Conservation (phyloP, 2,888 invertebrate genomes). For the Clitarchus hookeri region DNA sequence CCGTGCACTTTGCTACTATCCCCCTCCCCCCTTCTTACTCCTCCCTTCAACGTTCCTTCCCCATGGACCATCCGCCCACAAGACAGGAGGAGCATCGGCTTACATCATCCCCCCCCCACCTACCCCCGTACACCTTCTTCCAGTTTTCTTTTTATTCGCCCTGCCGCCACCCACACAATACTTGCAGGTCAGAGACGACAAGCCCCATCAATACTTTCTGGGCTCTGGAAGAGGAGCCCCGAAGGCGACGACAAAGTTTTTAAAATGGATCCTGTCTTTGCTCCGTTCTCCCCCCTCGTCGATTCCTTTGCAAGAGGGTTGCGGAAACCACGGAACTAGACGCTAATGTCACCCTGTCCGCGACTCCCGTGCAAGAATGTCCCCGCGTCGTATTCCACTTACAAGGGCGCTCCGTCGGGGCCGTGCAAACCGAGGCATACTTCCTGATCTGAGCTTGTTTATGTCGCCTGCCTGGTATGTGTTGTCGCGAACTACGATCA, state of each 20-base stretch:
- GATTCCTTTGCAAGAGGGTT: too few relatives aligned
- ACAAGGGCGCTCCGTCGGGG: too few relatives aligned
- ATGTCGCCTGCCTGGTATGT: too few relatives aligned
- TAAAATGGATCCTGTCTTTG: background rate
- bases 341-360: too few relatives aligned
- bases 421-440: too few relatives aligned
- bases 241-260: background rate
- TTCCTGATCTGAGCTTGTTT: too few relatives aligned
- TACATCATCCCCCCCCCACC: background rate
- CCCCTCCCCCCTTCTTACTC: background rate
- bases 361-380: too few relatives aligned
- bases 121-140: too few relatives aligned
- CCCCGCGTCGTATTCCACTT: too few relatives aligned
- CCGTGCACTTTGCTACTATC: slow-evolving; percentile 35
- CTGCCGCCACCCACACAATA: background rate
- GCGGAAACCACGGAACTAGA: too few relatives aligned
- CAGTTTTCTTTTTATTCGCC: background rate
- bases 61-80: background rate
- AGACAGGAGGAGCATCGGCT: background rate
- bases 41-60: slow-evolving; percentile 21
- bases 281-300: background rate
- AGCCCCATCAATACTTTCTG: background rate
- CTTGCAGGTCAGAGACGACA: background rate
- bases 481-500: too few relatives aligned
- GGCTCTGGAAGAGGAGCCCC: background rate